Evolutionary conservation across 2,797 vertebrate species (phyloP), one percentile per base, ranked within the genome.

Genomic region (Chaetophractus vellerosus): DNA sequence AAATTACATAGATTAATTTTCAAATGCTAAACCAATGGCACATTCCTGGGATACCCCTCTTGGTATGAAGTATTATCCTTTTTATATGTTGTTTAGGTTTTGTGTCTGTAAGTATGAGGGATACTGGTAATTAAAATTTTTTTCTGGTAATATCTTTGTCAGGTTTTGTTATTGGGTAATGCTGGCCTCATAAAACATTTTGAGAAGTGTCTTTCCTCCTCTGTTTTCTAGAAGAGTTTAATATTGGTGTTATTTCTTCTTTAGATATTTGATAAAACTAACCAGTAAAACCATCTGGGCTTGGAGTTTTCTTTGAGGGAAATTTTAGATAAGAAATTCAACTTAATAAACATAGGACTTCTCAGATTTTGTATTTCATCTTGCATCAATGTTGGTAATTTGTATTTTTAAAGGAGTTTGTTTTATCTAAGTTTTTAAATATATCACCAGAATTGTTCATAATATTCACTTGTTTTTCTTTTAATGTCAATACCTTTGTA

Each of bases 221-320:
- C 14, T 90, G n/a, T 83, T 94, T 93, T 87, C 93, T 48, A 87
- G 57, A 75, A 87, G 21, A 87, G 21, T 82, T 84, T 80, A 81
- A 31, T 48, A 68, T 55, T 94, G 55, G n/a, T 55, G 31, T 83
- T 93, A 81, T 50, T 90, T 26, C 38, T 93, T 64, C 59, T 68
- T 79, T 72, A 80, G 80, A 76, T 82, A 57, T 55, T 59, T 84
- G 31, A 84, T 52, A 93, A 24, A 89, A 48, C 63, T 72, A 88
- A 87, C 64, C 50, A 87, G 38, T 45, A 19, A 84, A 90, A 72
- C 2, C 21, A 92, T 24, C 6, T 26, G 5, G 38, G 8, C 8
- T 50, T 68, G 12, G 16, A 85, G 23, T 74, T 93, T 89, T 59
- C 50, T 86, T 26, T 92, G n/a, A 89, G 33, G 24, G 24, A 45